Percentiles rank a stretch among this genome's conserved stretches.
These are phyloP conservation scores for Aix galericulata DNA, from an alignment of 2,113 vertebrate species.

Conservation along the genomic window DNA sequence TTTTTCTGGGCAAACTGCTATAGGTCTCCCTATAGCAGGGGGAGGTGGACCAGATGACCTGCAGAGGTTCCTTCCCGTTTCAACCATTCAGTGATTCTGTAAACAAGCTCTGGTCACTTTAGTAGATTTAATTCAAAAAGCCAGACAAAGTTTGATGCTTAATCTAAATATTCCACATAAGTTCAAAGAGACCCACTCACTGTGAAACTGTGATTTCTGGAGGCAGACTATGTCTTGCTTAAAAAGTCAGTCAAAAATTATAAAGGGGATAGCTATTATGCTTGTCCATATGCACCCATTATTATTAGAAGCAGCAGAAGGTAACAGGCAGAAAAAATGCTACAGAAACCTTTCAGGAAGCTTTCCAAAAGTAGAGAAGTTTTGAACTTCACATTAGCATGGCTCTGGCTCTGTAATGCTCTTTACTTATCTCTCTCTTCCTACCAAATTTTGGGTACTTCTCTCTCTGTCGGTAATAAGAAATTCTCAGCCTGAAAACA, in stretches of 20 bases:
- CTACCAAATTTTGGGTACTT: background rate
- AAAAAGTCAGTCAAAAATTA: conserved; percentile 39
- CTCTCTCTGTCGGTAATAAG: background rate
- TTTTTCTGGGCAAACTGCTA: background rate
- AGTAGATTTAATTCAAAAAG: conserved; percentile 16
- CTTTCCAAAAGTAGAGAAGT: background rate
- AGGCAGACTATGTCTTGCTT: conserved; percentile 55
- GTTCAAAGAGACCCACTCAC: conserved; percentile 53
- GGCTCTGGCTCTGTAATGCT: background rate
- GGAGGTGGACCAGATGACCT: background rate
- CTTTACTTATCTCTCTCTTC: background rate
- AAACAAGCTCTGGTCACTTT: background rate
- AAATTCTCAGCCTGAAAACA: background rate
- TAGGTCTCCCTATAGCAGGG: background rate
- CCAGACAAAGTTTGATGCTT: conserved; percentile 41
- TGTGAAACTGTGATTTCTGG: conserved; percentile 65
- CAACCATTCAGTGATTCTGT: background rate
- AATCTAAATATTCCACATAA: conserved; percentile 61
- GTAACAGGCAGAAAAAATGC: background rate
- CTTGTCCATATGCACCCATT: conserved; percentile 36
- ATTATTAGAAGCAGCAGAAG: conserved; percentile 39
- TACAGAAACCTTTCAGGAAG: background rate
- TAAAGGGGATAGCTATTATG: background rate
- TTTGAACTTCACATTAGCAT: conserved; percentile 14
- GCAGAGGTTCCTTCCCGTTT: background rate